Evolutionary conservation across 2,797 vertebrate genomes (phyloP).

Genomic region (Pachyuromys duprasi): DNA sequence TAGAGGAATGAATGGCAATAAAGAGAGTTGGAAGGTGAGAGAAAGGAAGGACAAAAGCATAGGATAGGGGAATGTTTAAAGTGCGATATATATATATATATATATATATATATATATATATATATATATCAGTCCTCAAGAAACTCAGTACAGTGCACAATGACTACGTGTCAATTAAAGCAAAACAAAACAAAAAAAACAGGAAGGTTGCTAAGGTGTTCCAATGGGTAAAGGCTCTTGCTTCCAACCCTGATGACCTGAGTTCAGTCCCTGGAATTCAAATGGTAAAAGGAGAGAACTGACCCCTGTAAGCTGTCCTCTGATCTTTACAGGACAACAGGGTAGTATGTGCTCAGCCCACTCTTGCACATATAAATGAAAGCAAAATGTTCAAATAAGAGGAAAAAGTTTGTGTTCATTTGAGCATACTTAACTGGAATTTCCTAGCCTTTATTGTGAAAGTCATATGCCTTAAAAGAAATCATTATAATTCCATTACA

Average conservation of each 20-base stretch:
- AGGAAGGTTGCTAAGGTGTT: neutral
- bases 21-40: neutral
- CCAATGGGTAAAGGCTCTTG: neutral
- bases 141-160: neutral
- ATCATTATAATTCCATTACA: conserved; percentile 18
- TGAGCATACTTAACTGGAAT: neutral
- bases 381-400: neutral
- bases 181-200: neutral
- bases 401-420: neutral
- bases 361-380: neutral
- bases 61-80: neutral
- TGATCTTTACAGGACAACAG: neutral
- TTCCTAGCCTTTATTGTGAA: conserved; percentile 1
- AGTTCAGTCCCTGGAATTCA: neutral
- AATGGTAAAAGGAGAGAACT: neutral
- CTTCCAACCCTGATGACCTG: no score
- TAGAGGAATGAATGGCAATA: neutral
- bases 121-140: no score
- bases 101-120: no score
- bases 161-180: neutral
- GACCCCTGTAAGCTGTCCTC: neutral
- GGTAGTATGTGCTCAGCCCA: neutral
- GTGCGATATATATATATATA: no score
- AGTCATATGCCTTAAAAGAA: neutral
- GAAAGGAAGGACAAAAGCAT: neutral